phyloP scores from a whole-genome alignment of 2,113 vertebrate species.

The Dasyornis broadbenti region DNA sequence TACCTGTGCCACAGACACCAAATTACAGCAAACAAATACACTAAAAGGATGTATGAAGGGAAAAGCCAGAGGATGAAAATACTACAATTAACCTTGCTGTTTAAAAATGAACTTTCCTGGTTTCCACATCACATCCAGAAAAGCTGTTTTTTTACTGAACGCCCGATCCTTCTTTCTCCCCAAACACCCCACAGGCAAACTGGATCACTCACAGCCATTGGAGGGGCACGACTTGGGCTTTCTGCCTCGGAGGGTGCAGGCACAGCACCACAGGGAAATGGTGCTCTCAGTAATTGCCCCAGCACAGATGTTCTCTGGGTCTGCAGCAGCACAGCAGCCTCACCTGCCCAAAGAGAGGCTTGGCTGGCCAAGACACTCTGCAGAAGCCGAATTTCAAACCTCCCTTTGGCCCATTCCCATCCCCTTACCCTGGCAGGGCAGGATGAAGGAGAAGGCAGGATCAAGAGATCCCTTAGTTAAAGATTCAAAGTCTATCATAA shows the following conservation, averaged over 20 bases:
- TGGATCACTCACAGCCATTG: too few species aligned
- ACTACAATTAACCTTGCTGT: not conserved
- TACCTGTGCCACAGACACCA: not conserved
- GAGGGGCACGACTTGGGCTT: rapidly evolving
- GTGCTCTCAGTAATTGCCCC: rapidly evolving
- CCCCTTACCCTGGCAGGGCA: not conserved
- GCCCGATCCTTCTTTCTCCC: not conserved
- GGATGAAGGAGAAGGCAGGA: not conserved
- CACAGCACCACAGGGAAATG: too few species aligned
- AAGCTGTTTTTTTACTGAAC: not conserved
- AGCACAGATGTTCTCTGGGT: not conserved
- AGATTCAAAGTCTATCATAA: not conserved
- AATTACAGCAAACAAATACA: not conserved
- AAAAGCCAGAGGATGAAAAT: not conserved
- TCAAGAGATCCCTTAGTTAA: not conserved
- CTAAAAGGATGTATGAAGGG: not conserved
- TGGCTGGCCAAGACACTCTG: not conserved
- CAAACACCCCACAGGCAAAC: rapidly evolving
- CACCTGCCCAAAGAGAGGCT: not conserved
- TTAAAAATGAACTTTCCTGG: not conserved
- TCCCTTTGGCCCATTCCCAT: not conserved
- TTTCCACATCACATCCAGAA: not conserved
- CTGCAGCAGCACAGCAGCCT: not conserved
- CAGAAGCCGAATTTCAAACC: not conserved
- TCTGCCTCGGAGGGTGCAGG: not conserved